phyloP scores from a whole-genome alignment of 2,113 vertebrate species.

The Fregata magnificens region DNA sequence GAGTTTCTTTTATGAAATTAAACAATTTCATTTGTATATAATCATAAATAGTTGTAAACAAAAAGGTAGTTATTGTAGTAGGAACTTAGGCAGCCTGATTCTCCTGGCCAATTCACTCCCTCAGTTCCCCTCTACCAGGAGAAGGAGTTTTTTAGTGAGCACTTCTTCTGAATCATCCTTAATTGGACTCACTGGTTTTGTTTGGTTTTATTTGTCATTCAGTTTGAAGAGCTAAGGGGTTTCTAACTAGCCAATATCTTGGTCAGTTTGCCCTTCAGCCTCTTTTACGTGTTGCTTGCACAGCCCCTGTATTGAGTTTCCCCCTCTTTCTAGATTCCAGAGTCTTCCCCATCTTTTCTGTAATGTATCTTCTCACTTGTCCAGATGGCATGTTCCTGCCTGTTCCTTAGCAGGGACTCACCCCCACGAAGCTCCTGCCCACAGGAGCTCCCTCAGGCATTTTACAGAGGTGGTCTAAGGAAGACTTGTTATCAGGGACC shows the following conservation, averaged over 20 bases:
- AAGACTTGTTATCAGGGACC: neutral
- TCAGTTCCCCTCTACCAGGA: neutral
- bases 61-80: neutral
- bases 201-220: neutral
- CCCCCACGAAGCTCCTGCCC: rapidly evolving
- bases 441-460: neutral
- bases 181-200: neutral
- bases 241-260: neutral
- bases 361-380: neutral
- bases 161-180: neutral
- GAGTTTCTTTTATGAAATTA: neutral
- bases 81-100: neutral
- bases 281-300: neutral
- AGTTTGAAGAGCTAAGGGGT: neutral
- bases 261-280: neutral
- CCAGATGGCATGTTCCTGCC: neutral
- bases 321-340: neutral
- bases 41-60: neutral
- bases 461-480: neutral
- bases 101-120: neutral
- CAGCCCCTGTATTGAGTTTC: neutral
- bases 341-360: neutral
- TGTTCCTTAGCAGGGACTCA: neutral
- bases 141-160: neutral
- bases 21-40: neutral